Evolutionary conservation across 2,113 vertebrate species (phyloP).

Genomic region (Gila orcuttii): DNA sequence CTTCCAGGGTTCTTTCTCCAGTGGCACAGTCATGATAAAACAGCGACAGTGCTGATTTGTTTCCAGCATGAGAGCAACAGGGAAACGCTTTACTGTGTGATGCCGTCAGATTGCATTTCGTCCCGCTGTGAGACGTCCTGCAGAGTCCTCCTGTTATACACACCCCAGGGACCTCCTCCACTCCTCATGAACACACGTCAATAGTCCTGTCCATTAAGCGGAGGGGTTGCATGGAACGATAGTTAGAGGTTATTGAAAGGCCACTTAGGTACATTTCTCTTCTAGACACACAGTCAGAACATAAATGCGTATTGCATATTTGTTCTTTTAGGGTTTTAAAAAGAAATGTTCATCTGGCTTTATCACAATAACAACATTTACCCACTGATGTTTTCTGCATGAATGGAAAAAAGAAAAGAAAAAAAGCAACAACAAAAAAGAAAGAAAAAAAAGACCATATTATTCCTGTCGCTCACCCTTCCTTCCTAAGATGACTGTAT

Average conservation of each 20-base stretch:
- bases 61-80: conserved; percentile 34
- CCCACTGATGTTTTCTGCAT: neutral
- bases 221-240: neutral
- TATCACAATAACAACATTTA: neutral
- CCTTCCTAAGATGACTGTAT: neutral
- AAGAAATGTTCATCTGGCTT: neutral
- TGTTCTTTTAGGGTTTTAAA: neutral
- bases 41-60: conserved; percentile 15
- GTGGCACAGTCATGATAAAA: neutral
- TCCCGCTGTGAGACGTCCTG: conserved; percentile 19
- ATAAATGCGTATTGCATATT: neutral
- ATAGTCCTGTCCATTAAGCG: conserved; percentile 36
- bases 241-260: conserved; percentile 35
- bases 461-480: neutral
- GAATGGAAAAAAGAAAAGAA: neutral
- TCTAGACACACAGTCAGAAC: neutral
- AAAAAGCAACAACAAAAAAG: neutral
- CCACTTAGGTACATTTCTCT: neutral
- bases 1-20: conserved; percentile 11
- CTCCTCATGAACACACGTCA: conserved; percentile 14
- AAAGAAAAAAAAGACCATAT: neutral
- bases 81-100: conserved; percentile 32
- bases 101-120: conserved; percentile 39
- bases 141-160: conserved; percentile 19
- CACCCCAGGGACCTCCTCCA: conserved; percentile 9